Evolutionary conservation across 2,797 vertebrate species (phyloP).

Genomic region (Bovichtus variegatus): DNA sequence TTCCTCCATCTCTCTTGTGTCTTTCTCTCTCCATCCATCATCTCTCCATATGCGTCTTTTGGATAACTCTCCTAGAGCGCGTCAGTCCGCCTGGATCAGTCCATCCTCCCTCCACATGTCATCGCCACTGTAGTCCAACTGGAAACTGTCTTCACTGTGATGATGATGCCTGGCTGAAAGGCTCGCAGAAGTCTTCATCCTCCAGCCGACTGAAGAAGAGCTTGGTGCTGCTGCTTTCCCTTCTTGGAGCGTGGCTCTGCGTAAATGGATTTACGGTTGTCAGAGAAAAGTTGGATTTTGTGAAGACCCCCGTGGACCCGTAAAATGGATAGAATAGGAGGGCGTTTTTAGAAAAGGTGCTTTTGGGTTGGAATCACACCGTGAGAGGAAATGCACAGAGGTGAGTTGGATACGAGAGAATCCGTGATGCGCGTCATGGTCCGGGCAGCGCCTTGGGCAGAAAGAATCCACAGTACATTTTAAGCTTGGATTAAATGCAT

Average conservation of each 20-base stretch:
- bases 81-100: constrained; percentile 45
- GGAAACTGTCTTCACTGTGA: constrained; percentile 46
- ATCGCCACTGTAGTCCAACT: constrained; percentile 27
- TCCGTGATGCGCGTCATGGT: constrained; percentile 38
- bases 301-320: constrained; percentile 56
- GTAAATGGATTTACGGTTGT: constrained; percentile 79
- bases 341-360: constrained; percentile 67
- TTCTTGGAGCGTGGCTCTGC: constrained; percentile 47
- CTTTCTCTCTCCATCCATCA: constrained; percentile 26
- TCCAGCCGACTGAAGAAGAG: constrained; percentile 21
- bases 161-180: constrained; percentile 65
- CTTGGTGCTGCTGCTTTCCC: neutral
- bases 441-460: neutral
- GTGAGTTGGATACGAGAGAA: constrained; percentile 71
- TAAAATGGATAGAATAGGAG: constrained; percentile 72
- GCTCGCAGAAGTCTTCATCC: constrained; percentile 50
- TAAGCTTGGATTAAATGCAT: neutral
- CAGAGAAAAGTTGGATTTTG: constrained; percentile 83
- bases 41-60: constrained; percentile 51
- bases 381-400: constrained; percentile 84
- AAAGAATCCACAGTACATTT: neutral
- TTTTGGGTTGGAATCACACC: constrained; percentile 63
- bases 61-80: constrained; percentile 59
- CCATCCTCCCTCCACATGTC: constrained; percentile 35
- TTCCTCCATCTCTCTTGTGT: neutral